phyloP scores from a whole-genome alignment of 2,113 vertebrate genomes.

The Deroptyus accipitrinus region DNA sequence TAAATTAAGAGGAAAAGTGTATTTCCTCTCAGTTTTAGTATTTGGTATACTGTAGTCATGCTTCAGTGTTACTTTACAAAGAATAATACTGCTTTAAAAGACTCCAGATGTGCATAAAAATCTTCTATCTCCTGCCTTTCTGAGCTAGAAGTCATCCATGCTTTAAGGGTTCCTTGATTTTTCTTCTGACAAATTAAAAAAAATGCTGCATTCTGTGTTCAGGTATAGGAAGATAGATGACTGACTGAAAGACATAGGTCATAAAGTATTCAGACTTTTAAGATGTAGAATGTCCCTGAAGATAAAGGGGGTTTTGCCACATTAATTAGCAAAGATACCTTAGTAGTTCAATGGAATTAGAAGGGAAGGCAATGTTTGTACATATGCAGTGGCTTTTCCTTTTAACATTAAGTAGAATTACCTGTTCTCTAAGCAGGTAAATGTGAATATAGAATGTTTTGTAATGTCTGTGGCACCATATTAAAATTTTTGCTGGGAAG shows the following conservation, averaged over 20 bases:
- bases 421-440: background rate
- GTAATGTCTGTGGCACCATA: background rate
- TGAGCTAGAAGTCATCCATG: background rate
- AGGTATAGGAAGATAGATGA: background rate
- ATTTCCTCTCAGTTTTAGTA: background rate
- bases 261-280: background rate
- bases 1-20: background rate
- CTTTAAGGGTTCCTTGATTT: background rate
- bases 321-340: background rate
- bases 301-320: background rate
- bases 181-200: background rate
- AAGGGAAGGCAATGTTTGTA: background rate
- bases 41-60: background rate
- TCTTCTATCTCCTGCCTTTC: background rate
- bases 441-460: background rate
- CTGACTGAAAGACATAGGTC: background rate
- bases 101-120: background rate
- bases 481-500: background rate
- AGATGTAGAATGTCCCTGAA: background rate
- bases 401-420: background rate
- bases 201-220: background rate
- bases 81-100: background rate
- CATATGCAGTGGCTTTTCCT: background rate
- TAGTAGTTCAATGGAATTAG: background rate
- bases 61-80: background rate